phyloP scores from a whole-genome alignment of 2,113 vertebrate genomes.

The Sphaerodactylus townsendi region DNA sequence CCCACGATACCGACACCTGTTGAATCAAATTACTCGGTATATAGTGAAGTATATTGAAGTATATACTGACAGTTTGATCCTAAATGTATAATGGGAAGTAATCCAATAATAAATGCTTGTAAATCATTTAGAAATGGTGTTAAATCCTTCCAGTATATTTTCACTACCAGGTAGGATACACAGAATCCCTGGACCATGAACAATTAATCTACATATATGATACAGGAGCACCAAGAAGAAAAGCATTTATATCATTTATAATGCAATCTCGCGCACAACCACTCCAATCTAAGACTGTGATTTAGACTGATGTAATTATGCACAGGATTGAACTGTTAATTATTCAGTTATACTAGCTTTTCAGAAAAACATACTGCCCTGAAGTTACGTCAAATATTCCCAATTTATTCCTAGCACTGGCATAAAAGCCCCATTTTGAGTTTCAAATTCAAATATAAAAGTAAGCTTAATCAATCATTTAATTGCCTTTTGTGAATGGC shows the following conservation, averaged over 20 bases:
- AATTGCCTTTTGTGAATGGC: neutral
- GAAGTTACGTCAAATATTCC: neutral
- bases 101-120: neutral
- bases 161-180: neutral
- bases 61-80: neutral
- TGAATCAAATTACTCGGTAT: constrained; percentile 3
- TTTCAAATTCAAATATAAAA: neutral
- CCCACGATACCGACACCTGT: neutral
- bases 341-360: neutral
- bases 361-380: neutral
- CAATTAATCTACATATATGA: neutral
- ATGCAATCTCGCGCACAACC: too few relatives aligned
- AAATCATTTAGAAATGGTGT: neutral
- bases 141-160: neutral
- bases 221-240: neutral
- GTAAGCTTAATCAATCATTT: neutral
- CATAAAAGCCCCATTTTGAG: neutral
- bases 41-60: neutral
- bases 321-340: neutral
- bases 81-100: neutral
- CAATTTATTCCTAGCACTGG: neutral
- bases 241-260: neutral
- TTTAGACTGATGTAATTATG: too few relatives aligned
- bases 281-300: too few relatives aligned
- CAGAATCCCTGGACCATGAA: neutral